phyloP scores from a whole-genome alignment of 2,113 vertebrate genomes.

The Cebus imitator region DNA sequence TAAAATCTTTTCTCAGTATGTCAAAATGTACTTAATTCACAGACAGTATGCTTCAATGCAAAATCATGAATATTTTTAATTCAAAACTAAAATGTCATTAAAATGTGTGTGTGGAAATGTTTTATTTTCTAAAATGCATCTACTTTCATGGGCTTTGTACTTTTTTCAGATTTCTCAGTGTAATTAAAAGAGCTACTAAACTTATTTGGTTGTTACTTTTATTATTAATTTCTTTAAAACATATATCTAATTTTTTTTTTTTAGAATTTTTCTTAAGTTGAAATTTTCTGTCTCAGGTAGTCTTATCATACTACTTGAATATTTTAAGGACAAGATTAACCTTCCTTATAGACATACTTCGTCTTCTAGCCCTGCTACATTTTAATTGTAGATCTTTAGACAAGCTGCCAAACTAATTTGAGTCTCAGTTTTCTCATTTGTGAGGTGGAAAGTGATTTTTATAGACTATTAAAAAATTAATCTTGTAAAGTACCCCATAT shows the following conservation, averaged over 20 bases:
- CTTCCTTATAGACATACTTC: not conserved
- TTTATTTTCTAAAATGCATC: slow-evolving; percentile 42
- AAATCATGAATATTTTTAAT: not conserved
- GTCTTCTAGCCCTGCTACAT: not conserved
- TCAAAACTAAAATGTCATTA: slow-evolving; percentile 49
- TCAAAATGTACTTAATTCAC: slow-evolving; percentile 60
- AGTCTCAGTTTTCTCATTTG: not conserved
- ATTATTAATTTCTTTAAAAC: not conserved
- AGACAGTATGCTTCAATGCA: not conserved
- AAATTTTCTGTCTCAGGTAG: not conserved
- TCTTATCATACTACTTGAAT: not conserved
- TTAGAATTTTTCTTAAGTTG: not conserved
- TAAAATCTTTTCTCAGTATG: slow-evolving; percentile 19
- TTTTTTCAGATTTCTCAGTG: slow-evolving; percentile 56
- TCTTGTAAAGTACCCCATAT: not conserved
- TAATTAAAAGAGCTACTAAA: slow-evolving; percentile 65
- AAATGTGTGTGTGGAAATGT: slow-evolving; percentile 26
- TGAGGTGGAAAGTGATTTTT: not conserved
- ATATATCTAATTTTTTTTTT: not conserved
- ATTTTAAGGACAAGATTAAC: not conserved
- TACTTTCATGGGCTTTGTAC: slow-evolving; percentile 50
- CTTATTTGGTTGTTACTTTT: not conserved
- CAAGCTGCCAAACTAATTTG: not conserved
- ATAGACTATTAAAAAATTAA: not conserved
- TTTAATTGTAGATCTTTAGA: not conserved